Base-by-base conservation (phyloP, 2,797 vertebrate genomes). In the Sphaeramia orbicularis region DNA sequence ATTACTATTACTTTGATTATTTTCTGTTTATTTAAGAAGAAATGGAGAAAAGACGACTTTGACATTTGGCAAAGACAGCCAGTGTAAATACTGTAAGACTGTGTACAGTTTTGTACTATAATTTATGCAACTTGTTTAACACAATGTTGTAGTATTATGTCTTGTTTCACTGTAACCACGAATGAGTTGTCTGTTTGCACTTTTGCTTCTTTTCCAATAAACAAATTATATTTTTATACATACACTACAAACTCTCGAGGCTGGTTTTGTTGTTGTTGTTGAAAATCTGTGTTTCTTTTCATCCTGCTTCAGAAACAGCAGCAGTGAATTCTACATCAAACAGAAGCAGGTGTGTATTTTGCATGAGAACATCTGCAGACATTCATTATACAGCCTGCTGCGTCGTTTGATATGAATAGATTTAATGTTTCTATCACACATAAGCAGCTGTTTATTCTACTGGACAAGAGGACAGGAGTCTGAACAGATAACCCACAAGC, bases 191-290 rank as follows among this genome's bases (percentile, higher is more conserved):
- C 69, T 83, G 53, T 27, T 78, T 86, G 89, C 90, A 91, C 89
- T 84, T 73, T 86, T 82, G 41, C 60, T 53, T 59, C 41, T 81
- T 79, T 87, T 83, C 52, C 80, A 89, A 86, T 90, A 90, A 90
- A 91, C 50, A 84, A 83, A 77, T 54, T 90, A 66, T 91, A 87
- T 91, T 89, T 92, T 88, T 89, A 85, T 89, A 89, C 35, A 86
- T 76, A 78, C 35, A 10, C 37, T 32, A 37, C 11, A 15, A 65
- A 27, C 24, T 4, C 5, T 27, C 4, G 4, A 27, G 24, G 50
- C 56, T 53, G 0, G 6, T 48, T 21, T 59, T 12, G 38, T 42
- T 73, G 19, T 21, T 12, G 38, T 42, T 73, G 19, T 21, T 47
- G 19, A 54, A 51, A 59, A 61, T 58, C 11, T 12, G 10, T 12